Base-by-base conservation (phyloP, 2,888 invertebrate genomes). In the Drosophila paramelanica region DNA sequence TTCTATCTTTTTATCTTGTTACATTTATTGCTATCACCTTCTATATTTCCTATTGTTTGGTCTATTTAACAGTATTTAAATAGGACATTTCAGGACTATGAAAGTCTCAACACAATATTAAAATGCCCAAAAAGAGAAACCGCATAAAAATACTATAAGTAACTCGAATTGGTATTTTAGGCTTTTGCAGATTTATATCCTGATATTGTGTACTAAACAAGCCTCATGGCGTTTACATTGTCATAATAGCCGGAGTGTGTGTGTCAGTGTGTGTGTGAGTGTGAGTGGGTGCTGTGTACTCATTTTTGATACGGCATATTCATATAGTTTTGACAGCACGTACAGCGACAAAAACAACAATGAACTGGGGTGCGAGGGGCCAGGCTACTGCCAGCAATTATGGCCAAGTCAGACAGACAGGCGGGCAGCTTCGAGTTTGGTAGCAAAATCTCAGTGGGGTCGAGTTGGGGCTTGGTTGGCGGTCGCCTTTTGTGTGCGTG, bases 321-420 rank as follows among this genome's bases (percentile, higher is more conserved):
- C 68, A 81, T 81, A 80, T 73, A 81, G 80, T 81, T 84, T 77
- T 79, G 79, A 73, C 64, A 73, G 71, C 73, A 74, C 61, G 72
- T 78, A 72, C 61, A 62, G 31, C 57, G 41, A 61, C 55, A 67
- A 46, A 5, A 64, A 50, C 23, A 53, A 49, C 27, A 57, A n/a
- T 43, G 47, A 11, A 43, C 25, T 36, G 41, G 8, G 20, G 41
- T 33, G n/a, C 42, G 50, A 5, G 38, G 20, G n/a, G 5, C 25
- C 23, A 36, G 14, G 64, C 41, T 55, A 42, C 53, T 49, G 55
- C 52, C 61, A 73, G 66, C 70, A 77, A 77, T 73, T 77, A 78
- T 65, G 70, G 60, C 42, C 36, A 50, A 58, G 64, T 31, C 74
- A 71, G 77, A 73, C 73, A 70, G 66, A 66, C 66, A 60, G 77